Conservation (phyloP, 2,113 vertebrate species). For the Merops nubicus region DNA sequence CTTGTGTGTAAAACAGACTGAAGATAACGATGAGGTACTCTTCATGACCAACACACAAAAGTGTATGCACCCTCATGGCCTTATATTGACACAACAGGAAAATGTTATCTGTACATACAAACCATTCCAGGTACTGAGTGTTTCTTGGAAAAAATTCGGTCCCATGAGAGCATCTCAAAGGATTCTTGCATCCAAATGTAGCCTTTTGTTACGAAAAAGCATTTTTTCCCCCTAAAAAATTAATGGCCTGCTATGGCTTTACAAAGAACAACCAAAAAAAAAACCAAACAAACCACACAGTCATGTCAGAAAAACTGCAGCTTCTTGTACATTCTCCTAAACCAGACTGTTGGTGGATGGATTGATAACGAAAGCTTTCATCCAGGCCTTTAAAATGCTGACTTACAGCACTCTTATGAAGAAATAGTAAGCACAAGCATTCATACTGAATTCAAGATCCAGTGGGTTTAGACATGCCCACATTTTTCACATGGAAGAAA, state of each 20-base stretch:
- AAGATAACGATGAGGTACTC: fast-evolving
- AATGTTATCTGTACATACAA: neutral
- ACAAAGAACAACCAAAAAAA: neutral
- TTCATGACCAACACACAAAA: fast-evolving
- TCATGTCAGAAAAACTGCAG: neutral
- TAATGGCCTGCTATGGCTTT: neutral
- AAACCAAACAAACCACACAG: neutral
- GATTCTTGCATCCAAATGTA: neutral
- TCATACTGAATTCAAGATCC: neutral
- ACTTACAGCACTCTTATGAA: neutral
- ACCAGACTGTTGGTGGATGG: neutral
- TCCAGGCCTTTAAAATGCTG: neutral
- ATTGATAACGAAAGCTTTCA: neutral
- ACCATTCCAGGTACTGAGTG: neutral
- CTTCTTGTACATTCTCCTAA: neutral
- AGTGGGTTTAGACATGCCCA: neutral
- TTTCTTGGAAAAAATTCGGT: neutral
- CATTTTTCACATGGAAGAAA: neutral
- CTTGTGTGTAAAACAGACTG: neutral
- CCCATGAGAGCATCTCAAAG: neutral
- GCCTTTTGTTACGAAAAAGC: neutral
- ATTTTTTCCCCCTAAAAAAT: neutral
- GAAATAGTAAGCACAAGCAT: neutral
- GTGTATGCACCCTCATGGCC: neutral
- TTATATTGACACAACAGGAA: neutral